phyloP scores from a whole-genome alignment of 2,797 vertebrate species.

The Uromys caudimaculatus region DNA sequence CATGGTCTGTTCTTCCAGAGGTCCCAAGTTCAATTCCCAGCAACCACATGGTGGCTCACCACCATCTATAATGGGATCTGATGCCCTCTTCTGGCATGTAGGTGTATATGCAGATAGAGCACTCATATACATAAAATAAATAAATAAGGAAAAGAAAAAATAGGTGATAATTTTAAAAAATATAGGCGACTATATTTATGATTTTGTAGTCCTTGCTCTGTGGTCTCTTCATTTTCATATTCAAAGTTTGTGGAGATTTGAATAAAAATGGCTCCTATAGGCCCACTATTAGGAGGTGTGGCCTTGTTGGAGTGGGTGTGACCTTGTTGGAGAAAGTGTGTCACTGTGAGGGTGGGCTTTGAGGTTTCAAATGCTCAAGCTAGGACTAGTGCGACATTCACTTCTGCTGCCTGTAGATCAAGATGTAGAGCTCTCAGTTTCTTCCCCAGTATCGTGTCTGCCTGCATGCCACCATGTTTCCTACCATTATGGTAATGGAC shows the following conservation, averaged over 20 bases:
- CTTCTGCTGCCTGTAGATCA: not conserved
- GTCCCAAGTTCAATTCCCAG: not conserved
- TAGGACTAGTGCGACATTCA: not conserved
- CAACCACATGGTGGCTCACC: not conserved
- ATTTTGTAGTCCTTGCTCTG: not conserved
- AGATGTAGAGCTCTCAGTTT: not conserved
- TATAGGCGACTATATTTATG: not conserved
- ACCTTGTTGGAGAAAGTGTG: not conserved
- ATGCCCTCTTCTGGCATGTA: not conserved
- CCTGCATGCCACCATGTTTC: not conserved
- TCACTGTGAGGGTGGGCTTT: not conserved
- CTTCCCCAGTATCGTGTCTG: not conserved
- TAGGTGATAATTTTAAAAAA: slow-evolving; percentile 9
- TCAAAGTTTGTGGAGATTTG: not conserved
- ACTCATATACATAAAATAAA: not conserved
- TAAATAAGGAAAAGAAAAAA: not conserved
- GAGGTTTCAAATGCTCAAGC: not conserved
- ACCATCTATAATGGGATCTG: not conserved
- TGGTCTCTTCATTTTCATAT: not conserved
- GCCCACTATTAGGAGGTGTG: not conserved
- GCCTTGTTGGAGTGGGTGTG: not conserved
- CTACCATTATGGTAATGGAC: not conserved
- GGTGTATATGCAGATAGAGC: not conserved
- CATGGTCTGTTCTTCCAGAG: not conserved
- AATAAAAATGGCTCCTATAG: not conserved